Base-by-base conservation (phyloP, 2,888 invertebrate genomes). In the Noctua comes region DNA sequence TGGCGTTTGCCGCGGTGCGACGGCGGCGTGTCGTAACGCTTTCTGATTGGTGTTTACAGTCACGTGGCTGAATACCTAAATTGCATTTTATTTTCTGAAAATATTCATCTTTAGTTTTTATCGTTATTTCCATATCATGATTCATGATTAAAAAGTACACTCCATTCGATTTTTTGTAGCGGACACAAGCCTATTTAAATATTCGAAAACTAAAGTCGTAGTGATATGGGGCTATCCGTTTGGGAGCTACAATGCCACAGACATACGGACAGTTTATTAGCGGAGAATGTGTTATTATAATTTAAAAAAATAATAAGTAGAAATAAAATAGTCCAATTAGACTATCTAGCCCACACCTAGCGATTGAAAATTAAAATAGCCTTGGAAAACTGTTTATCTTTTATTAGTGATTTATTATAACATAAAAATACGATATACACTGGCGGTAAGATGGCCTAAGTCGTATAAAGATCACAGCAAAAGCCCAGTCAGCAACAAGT, bases 361-460 rank as follows among this genome's bases (percentile, higher is more conserved):
- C n/a, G n/a, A n/a, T n/a, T n/a, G n/a, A n/a, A 31, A 51, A 31
- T 8, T 31, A 62, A 18, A 31, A 31, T 31, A 62, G 31, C 62
- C 7, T 31, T 54, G 54, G 11, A 31, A 79, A 46, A 48, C n/a
- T 62, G n/a, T n/a, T n/a, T n/a, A 48, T 48, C 24, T 43, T 40
- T 57, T 48, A 48, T 40, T 4, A 40, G 57, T 79, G 40, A n/a
- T 51, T 27, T 16, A 31, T 79, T 54, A 54, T 54, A 65, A 65
- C 13, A 65, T 65, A 40, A 62, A 18, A 48, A 40, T 54, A 10
- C 24, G 16, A 78, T 48, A 46, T 27, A 31, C 5, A 65, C 24
- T 36, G 8, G 21, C 27, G 0, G 18, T 16, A 31, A 74, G 1
- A n/a, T 13, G 10, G 27, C 48, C 18, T 76, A 40, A 64, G 18